Evolutionary conservation across 1,140 invertebrate genomes (phyloP), one percentile per base, ranked within the genome.

Genomic region (Agraylea sexmaculata): DNA sequence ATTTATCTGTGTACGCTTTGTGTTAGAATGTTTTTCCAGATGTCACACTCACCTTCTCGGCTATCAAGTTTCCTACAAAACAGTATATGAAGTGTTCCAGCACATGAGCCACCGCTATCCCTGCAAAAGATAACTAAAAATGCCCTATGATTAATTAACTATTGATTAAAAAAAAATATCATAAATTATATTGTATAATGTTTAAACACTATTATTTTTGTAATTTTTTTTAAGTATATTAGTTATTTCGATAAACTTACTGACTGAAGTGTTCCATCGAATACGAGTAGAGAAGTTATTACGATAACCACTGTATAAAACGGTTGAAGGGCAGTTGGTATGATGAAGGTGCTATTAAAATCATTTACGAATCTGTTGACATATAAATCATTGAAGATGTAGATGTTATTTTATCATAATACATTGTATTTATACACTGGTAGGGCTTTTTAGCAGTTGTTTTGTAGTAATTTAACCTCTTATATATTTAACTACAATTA

Each of bases 21-120:
- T n/a, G n/a, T n/a, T n/a, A n/a, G n/a, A n/a, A n/a, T n/a, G n/a
- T n/a, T n/a, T n/a, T n/a, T n/a, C n/a, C n/a, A n/a, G n/a, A n/a
- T n/a, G n/a, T n/a, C n/a, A n/a, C 7, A 7, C 18, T 32, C 37
- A 43, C 47, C 43, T 40, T 49, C 36, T 42, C 47, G 3, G 43
- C 40, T 12, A 32, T 21, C 13, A 42, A 37, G 13, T 49, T 43
- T 15, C 47, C 43, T 5, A 40, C 43, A 32, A 45, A 49, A 29
- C 47, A 49, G 27, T 45, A 49, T 7, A 49, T 43, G 40, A 36
- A 49, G n/a, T 45, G 30, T 22, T 49, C 43, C 17, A 49, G 36
- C 40, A 42, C 43, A 20, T 49, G 47, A 4, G 40, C 39, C 7
- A 49, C 15, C 20, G 47, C 47, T 1, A 49, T 42, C 16, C 39